These are phyloP conservation scores for Colletes gigas DNA, from an alignment of 1,140 invertebrate genomes.

Conservation along the genomic window DNA sequence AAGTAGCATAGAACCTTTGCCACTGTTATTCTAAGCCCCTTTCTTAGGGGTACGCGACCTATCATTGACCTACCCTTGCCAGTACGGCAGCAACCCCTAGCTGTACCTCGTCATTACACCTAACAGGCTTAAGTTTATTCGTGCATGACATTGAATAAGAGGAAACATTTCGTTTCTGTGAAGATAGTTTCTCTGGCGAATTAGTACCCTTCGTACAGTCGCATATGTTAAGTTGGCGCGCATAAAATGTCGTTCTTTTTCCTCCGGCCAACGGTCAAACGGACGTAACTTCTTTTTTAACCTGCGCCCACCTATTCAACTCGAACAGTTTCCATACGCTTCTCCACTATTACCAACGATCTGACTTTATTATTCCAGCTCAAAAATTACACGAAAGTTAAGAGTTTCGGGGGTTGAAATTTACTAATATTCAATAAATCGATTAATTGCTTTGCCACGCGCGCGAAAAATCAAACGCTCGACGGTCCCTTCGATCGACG, in stretches of 20 bases:
- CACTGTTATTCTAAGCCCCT: conserved; percentile 24
- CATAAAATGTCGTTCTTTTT: neutral
- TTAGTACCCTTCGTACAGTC: neutral
- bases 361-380: no score
- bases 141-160: conserved; percentile 38
- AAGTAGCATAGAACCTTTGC: conserved; percentile 35
- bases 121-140: conserved; percentile 44
- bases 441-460: no score
- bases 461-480: no score
- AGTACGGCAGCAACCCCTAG: conserved; percentile 32
- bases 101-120: conserved; percentile 43
- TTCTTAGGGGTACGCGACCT: conserved; percentile 29
- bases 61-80: conserved; percentile 56
- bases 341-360: no score
- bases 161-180: conserved; percentile 18
- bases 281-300: no score
- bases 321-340: no score
- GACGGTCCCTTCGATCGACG: no score
- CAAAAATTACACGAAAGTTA: no score
- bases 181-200: neutral
- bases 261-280: no score
- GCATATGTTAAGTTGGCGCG: neutral
- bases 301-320: no score
- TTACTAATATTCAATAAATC: no score
- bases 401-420: no score